A percentile compares a stretch with the other conserved stretches of the same genome.
phyloP scores from a whole-genome alignment of 2,113 vertebrate genomes.

The Callospermophilus lateralis region DNA sequence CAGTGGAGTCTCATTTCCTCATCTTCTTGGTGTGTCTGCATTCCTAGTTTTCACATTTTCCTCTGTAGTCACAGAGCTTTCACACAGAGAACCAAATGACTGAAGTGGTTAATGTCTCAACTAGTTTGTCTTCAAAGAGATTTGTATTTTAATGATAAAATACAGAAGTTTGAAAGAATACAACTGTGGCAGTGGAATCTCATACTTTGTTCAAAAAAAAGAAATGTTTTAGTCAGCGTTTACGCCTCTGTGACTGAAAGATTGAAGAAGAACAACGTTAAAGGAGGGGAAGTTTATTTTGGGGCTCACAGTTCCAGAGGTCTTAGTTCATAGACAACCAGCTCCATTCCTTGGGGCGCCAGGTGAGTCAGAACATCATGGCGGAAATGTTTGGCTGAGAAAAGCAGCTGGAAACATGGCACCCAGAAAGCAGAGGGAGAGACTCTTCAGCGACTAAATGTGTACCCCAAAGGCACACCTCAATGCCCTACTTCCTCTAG shows the following conservation, averaged over 20 bases:
- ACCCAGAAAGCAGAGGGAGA: too few species aligned
- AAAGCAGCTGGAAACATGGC: too few species aligned
- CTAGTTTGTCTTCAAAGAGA: neutral
- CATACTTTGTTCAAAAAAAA: neutral
- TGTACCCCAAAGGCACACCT: too few species aligned
- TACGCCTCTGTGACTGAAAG: neutral
- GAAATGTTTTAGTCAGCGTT: neutral
- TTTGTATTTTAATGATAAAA: slow-evolving; percentile 27
- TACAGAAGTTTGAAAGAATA: neutral
- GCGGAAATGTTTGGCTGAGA: too few species aligned
- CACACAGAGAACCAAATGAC: neutral
- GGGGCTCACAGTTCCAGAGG: too few species aligned
- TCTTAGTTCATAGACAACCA: too few species aligned
- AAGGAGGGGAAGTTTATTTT: too few species aligned
- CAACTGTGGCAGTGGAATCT: neutral
- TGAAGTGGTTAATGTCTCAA: neutral
- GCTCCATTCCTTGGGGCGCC: too few species aligned
- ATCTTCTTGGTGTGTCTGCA: neutral
- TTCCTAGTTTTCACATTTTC: neutral
- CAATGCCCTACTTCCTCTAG: too few species aligned
- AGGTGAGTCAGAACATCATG: too few species aligned
- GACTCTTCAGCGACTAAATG: too few species aligned
- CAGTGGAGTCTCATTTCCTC: neutral
- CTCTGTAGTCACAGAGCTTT: neutral
- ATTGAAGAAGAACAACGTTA: too few species aligned